Conservation (phyloP, 2,888 invertebrate genomes). For the Scaptomyza parva region DNA sequence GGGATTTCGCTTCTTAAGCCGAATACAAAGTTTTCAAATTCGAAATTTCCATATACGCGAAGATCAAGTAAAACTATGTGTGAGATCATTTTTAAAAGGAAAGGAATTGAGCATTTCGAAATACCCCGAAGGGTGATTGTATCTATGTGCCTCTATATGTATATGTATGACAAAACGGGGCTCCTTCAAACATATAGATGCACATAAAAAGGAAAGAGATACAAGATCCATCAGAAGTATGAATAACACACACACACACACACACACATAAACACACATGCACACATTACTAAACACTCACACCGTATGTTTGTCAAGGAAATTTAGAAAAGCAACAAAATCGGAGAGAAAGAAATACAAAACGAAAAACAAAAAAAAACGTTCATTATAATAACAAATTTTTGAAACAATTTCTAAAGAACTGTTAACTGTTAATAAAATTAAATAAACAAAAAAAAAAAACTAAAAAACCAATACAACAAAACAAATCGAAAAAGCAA, state of each 20-base stretch:
- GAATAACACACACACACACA: slow-evolving; percentile 17
- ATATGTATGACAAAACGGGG: slow-evolving; percentile 9
- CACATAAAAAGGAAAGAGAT: not conserved
- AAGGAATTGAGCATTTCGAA: slow-evolving; percentile 55
- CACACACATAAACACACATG: slow-evolving; percentile 2
- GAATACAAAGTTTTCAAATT: too few relatives aligned
- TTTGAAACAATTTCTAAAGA: slow-evolving; percentile 70
- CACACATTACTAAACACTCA: slow-evolving; percentile 29
- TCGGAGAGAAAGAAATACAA: slow-evolving; percentile 30
- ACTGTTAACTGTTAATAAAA: slow-evolving; percentile 68
- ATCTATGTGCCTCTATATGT: slow-evolving; percentile 12
- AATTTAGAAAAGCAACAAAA: slow-evolving; percentile 50
- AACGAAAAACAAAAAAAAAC: too few relatives aligned
- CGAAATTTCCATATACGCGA: too few relatives aligned
- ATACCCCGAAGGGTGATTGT: too few relatives aligned
- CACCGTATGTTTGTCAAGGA: slow-evolving; percentile 64
- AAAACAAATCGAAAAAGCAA: slow-evolving; percentile 11
- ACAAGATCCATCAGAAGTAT: slow-evolving; percentile 44
- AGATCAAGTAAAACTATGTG: too few relatives aligned
- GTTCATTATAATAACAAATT: slow-evolving; percentile 61
- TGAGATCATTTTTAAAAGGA: too few relatives aligned
- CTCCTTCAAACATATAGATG: slow-evolving; percentile 7
- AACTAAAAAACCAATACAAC: slow-evolving; percentile 7
- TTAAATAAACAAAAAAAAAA: slow-evolving; percentile 34
- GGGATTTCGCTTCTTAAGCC: too few relatives aligned